A percentile compares a stretch with the other conserved stretches of the same genome.
Conservation (phyloP, 2,888 invertebrate genomes). For the Chrysopilus asiliformis region DNA sequence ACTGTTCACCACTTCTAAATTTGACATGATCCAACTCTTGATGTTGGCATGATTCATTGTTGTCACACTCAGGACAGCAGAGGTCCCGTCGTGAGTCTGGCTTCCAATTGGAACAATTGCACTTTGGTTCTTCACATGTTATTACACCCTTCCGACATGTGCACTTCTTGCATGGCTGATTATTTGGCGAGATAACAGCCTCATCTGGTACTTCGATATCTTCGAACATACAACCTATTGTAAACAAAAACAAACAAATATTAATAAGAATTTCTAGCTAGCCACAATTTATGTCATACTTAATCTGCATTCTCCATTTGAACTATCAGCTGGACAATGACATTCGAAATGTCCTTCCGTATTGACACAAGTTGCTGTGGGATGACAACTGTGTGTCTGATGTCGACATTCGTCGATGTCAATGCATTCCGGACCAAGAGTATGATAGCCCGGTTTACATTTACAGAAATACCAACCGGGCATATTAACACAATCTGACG, state of each 20-base stretch:
- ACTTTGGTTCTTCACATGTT: slow-evolving; percentile 51
- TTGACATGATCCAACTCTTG: slow-evolving; percentile 63
- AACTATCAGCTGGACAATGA: slow-evolving; percentile 44
- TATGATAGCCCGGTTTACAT: slow-evolving; percentile 64
- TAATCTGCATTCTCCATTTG: slow-evolving; percentile 45
- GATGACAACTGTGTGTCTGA: slow-evolving; percentile 65
- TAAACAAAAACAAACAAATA: background rate
- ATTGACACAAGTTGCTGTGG: slow-evolving; percentile 64
- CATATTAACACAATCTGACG: slow-evolving; percentile 72
- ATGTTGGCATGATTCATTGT: slow-evolving; percentile 58
- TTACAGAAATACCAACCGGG: slow-evolving; percentile 84
- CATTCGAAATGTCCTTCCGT: slow-evolving; percentile 68
- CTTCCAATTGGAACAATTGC: slow-evolving; percentile 44
- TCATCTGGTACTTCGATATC: slow-evolving; percentile 49
- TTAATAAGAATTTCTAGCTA: slow-evolving; percentile 1
- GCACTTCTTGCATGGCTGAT: slow-evolving; percentile 40
- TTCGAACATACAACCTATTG: slow-evolving; percentile 59
- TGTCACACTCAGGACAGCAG: slow-evolving; percentile 74
- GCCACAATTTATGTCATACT: slow-evolving; percentile 30
- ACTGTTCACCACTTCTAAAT: slow-evolving; percentile 69
- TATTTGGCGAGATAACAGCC: slow-evolving; percentile 36
- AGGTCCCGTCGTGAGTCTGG: slow-evolving; percentile 37
- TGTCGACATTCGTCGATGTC: slow-evolving; percentile 72
- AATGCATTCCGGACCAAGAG: slow-evolving; percentile 42
- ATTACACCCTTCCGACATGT: slow-evolving; percentile 46